Percentiles rank a stretch among this genome's conserved stretches.
These are phyloP conservation scores for Bubo scandiacus DNA, from an alignment of 2,113 vertebrate species.

Conservation along the genomic window DNA sequence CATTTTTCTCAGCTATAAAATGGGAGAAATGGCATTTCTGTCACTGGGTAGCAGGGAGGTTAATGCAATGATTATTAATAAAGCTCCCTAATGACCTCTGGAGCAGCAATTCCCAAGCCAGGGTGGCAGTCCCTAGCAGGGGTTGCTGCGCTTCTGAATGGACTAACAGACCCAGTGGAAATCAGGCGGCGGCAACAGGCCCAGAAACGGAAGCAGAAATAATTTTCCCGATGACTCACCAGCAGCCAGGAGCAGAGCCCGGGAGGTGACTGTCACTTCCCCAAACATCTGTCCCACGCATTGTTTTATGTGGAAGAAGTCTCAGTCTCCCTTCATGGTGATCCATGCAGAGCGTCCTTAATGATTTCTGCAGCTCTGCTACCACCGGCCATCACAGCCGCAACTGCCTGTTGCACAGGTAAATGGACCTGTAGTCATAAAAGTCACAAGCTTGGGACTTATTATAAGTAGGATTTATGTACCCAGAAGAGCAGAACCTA, in stretches of 20 bases:
- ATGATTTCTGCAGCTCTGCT: neutral
- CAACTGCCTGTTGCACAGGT: neutral
- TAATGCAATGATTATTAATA: slow-evolving; percentile 37
- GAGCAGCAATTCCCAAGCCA: neutral
- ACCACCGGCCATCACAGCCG: neutral
- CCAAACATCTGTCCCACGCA: neutral
- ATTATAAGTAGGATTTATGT: neutral
- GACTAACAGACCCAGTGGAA: neutral
- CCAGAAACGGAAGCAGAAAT: neutral
- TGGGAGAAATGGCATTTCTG: slow-evolving; percentile 15
- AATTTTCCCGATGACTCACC: slow-evolving; percentile 23
- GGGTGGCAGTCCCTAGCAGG: neutral
- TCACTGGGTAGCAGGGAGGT: slow-evolving; percentile 4
- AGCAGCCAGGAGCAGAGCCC: neutral
- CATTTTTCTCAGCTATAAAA: slow-evolving; percentile 30
- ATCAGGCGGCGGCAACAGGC: neutral
- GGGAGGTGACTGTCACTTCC: neutral
- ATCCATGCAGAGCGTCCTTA: neutral
- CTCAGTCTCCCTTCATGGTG: neutral
- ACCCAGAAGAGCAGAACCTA: neutral
- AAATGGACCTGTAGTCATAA: neutral
- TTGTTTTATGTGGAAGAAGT: neutral
- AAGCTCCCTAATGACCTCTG: slow-evolving; percentile 27
- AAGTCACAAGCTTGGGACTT: neutral
- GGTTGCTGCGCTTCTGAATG: neutral